Conservation (phyloP, 1,140 invertebrate genomes). For the Propsilocerus akamusi region DNA sequence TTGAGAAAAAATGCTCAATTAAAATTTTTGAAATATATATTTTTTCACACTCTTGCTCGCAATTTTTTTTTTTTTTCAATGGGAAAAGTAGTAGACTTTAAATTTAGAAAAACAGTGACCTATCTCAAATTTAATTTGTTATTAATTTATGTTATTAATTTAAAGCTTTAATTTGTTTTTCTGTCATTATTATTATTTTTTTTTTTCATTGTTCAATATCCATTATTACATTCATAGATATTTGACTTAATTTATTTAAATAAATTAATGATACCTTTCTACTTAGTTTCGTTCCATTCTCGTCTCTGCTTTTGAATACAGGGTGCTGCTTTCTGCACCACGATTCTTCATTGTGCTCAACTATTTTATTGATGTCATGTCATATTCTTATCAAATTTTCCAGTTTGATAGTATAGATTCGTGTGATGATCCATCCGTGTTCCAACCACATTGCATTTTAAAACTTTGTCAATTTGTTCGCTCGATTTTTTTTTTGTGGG, state of each 20-base stretch:
- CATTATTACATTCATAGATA: neutral
- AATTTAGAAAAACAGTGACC: constrained; percentile 1
- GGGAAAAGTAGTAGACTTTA: no score
- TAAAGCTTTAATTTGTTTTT: constrained; percentile 4
- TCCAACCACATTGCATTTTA: neutral
- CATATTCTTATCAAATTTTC: no score
- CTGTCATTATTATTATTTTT: no score
- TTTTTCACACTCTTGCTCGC: no score
- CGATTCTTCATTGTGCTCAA: no score
- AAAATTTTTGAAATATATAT: no score
- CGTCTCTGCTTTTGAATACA: no score
- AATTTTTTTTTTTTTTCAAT: no score
- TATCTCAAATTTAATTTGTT: neutral
- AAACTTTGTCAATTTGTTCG: neutral
- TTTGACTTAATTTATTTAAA: constrained; percentile 1
- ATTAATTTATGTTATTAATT: neutral
- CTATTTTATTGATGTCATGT: no score
- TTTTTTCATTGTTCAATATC: neutral
- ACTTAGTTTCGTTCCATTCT: neutral
- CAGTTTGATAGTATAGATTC: no score
- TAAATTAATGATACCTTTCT: constrained; percentile 4
- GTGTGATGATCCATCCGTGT: neutral
- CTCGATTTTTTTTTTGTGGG: neutral
- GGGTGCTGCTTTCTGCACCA: no score
- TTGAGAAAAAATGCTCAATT: no score